Evolutionary conservation across 30 jellyfish, hydroid and myxozoan species (phyloP).

Genomic region (Hydractinia symbiolongicarpus): DNA sequence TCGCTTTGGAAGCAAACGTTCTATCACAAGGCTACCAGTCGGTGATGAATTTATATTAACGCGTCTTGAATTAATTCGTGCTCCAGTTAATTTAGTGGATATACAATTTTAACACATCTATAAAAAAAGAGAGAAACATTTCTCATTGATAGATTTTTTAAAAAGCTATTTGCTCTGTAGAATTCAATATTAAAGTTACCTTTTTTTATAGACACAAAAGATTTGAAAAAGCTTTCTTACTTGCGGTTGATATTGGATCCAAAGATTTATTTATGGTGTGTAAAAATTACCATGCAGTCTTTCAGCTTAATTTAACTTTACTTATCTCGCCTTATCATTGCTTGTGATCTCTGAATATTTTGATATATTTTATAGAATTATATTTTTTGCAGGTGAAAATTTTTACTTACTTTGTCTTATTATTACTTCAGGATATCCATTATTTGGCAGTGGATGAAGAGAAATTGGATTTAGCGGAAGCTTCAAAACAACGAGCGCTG

Average conservation of each 20-base stretch:
- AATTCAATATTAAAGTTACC: no score
- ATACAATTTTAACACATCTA: no score
- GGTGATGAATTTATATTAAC: no score
- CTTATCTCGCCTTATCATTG: not conserved
- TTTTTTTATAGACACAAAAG: slow-evolving; percentile 66
- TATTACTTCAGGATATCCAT: slow-evolving; percentile 65
- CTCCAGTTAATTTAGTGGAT: no score
- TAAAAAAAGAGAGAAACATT: no score
- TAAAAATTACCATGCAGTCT: slow-evolving; percentile 6
- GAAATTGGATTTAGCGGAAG: slow-evolving; percentile 65
- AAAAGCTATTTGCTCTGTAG: no score
- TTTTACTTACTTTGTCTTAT: not conserved
- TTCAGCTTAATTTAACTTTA: not conserved
- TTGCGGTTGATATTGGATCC: slow-evolving; percentile 97
- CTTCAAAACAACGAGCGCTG: slow-evolving; percentile 79
- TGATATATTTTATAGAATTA: not conserved
- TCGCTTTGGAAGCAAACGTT: no score
- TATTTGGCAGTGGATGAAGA: slow-evolving; percentile 77
- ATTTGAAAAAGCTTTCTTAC: slow-evolving; percentile 89
- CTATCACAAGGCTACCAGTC: no score
- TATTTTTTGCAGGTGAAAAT: not conserved
- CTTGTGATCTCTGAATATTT: not conserved
- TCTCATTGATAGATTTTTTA: no score
- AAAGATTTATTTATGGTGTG: slow-evolving; percentile 93
- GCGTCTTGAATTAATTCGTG: no score